Percentiles rank a stretch among this genome's conserved stretches.
phyloP scores from a whole-genome alignment of 2,113 vertebrate genomes.

The Labeo rohita region DNA sequence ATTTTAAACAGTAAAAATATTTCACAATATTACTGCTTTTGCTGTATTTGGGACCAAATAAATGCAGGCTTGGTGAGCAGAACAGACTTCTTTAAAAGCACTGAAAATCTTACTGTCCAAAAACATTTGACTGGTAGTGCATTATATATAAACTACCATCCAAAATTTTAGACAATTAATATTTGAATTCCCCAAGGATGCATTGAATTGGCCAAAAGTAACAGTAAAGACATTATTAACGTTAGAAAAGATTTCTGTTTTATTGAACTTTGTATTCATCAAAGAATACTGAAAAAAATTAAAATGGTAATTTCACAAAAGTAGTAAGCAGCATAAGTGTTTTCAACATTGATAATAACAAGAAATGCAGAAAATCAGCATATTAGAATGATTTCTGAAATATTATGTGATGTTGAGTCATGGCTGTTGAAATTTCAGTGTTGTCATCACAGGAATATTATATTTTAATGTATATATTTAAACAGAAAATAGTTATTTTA shows the following conservation, averaged over 20 bases:
- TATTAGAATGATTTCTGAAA: background rate
- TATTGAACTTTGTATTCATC: background rate
- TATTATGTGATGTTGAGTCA: too few species aligned
- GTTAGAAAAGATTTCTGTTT: background rate
- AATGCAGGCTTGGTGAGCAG: too few species aligned
- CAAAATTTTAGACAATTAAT: background rate
- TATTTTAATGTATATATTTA: background rate
- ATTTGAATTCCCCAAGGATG: background rate
- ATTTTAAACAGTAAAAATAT: too few species aligned
- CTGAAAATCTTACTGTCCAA: too few species aligned
- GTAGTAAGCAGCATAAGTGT: background rate
- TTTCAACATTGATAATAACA: background rate
- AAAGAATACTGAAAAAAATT: background rate
- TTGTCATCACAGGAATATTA: background rate
- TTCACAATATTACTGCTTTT: too few species aligned
- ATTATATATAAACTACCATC: background rate
- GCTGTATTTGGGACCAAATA: too few species aligned
- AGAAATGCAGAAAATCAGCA: background rate
- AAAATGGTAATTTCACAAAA: background rate
- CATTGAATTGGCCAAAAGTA: background rate
- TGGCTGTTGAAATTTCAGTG: background rate
- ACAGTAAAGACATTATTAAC: background rate
- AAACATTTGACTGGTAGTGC: too few species aligned
- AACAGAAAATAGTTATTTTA: background rate
- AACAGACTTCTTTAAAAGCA: too few species aligned